These are phyloP conservation scores for Globodera rostochiensis DNA, from an alignment of 1,140 invertebrate species.

Conservation along the genomic window DNA sequence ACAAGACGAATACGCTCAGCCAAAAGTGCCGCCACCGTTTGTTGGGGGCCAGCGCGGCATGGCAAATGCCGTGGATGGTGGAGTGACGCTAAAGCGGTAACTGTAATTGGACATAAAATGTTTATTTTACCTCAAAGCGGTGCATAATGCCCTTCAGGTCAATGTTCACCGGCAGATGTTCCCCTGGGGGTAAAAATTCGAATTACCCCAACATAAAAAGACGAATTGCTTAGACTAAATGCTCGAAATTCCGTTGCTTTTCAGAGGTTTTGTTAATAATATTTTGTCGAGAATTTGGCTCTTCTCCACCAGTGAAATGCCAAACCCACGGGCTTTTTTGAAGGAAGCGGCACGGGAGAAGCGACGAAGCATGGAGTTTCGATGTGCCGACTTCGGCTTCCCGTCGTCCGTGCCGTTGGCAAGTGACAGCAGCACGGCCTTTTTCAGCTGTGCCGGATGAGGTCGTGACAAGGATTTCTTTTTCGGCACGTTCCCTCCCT, in stretches of 20 bases:
- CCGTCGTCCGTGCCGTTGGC: slow-evolving; percentile 3
- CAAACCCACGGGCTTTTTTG: slow-evolving; percentile 15
- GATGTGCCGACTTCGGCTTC: background rate
- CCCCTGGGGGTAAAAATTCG: background rate
- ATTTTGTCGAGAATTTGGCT: background rate
- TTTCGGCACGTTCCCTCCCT: background rate
- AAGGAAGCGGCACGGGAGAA: slow-evolving; percentile 26
- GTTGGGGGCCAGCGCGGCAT: slow-evolving; percentile 56
- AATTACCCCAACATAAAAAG: background rate
- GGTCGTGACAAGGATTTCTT: background rate
- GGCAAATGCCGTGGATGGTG: slow-evolving; percentile 62
- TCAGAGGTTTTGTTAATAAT: background rate
- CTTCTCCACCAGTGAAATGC: background rate
- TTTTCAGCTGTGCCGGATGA: background rate
- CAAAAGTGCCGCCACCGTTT: slow-evolving; percentile 48
- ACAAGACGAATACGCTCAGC: slow-evolving; percentile 26
- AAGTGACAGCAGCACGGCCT: background rate
- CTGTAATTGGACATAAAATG: no score
- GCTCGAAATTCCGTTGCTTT: background rate
- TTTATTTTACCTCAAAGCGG: slow-evolving; percentile 2
- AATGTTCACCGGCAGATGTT: slow-evolving; percentile 2
- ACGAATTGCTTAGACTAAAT: no score
- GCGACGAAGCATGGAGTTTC: slow-evolving; percentile 12
- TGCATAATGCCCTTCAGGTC: slow-evolving; percentile 28
- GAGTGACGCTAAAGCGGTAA: slow-evolving; percentile 5